Conservation (phyloP, 2,888 invertebrate species). For the Polymixis flavicincta region DNA sequence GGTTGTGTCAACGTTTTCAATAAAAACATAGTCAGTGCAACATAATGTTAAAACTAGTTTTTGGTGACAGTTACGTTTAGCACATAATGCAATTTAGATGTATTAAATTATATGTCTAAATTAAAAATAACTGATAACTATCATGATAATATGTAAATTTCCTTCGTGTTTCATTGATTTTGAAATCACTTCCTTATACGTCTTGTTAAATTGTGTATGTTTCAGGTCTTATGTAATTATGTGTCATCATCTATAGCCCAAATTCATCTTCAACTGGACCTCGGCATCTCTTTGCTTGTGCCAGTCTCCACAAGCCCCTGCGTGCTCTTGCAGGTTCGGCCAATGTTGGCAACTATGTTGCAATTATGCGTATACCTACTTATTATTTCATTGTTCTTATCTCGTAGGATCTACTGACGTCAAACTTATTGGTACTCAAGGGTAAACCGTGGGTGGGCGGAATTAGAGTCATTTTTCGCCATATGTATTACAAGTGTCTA, state of each 20-base stretch:
- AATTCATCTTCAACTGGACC: background rate
- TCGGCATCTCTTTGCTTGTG: background rate
- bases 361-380: background rate
- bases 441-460: conserved; percentile 17
- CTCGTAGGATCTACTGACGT: conserved; percentile 20
- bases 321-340: background rate
- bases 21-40: conserved; percentile 31
- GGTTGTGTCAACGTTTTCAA: conserved; percentile 22
- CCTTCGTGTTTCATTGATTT: conserved; percentile 8
- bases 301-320: background rate
- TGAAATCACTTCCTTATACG: conserved; percentile 33
- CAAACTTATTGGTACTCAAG: conserved; percentile 23
- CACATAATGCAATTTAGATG: conserved; percentile 32
- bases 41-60: conserved; percentile 20
- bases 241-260: background rate
- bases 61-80: conserved; percentile 25
- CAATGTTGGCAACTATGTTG: background rate
- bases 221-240: conserved; percentile 21
- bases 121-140: conserved; percentile 8
- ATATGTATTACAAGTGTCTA: background rate
- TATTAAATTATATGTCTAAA: conserved; percentile 1
- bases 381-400: conserved; percentile 34
- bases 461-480: background rate
- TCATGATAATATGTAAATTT: conserved; percentile 33
- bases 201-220: conserved; percentile 30